Base-by-base conservation (phyloP, 1,140 invertebrate genomes). In the Ostrea denselamellosa region DNA sequence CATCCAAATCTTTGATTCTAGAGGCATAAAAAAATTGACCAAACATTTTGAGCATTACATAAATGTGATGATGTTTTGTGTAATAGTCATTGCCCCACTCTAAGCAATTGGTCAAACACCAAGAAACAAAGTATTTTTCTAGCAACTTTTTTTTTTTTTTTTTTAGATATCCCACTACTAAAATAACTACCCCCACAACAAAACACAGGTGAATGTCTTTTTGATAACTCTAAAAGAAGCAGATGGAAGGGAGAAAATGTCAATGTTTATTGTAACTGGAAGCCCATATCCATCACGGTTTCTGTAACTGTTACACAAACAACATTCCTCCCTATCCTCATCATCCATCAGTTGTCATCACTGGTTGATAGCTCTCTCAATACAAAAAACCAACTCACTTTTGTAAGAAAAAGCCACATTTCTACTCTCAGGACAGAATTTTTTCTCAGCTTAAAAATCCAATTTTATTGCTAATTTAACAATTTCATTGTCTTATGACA, bases 281-380 rank as follows among this genome's bases (percentile, higher is more conserved):
- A 77, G 68, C 22, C 68, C 28, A 28, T 77, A 77, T 77, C 68
- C 28, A 25, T 77, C 68, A 44, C 8, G 25, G 68, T 44, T 34
- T 14, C 68, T 77, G 68, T 77, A 28, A 77, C 14, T 77, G 25
- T 77, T 77, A 77, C 68, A 77, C 68, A 77, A 77, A 77, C 68
- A 77, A 34, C 68, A 77, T 77, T 77, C 68, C 68, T 77, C 22
- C 25, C 68, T 14, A 22, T 77, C 68, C 68, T 28, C 22, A 34
- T 77, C 68, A 77, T 77, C 28, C 68, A 12, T 77, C 68, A 34
- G 22, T 77, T 77, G 68, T 77, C 68, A 77, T 77, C 68, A 77
- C 22, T 22, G 68, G 7, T 14, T 28, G 68, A 28, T 22, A 77
- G 10, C 25, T 77, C 68, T 77, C 68, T 77, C 68, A 77, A 77